Percentiles rank a stretch among this genome's conserved stretches.
These are phyloP conservation scores for Gryon sp. DNA, from an alignment of 1,140 invertebrate genomes.

Conservation along the genomic window DNA sequence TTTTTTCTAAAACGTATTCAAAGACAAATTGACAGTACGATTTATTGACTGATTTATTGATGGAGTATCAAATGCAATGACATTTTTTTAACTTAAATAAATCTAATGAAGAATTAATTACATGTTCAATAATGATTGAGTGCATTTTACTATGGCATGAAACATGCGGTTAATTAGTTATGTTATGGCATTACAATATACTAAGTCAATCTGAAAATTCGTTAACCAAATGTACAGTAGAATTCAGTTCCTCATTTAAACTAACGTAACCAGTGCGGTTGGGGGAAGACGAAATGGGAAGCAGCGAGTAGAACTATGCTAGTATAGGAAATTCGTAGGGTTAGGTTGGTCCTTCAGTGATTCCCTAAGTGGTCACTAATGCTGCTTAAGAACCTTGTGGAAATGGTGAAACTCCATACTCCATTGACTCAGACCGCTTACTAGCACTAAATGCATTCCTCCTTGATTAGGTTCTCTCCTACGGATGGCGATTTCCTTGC, in stretches of 20 bases:
- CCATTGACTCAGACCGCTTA: conserved; percentile 66
- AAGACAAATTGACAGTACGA: conserved; percentile 11
- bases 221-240: conserved; percentile 37
- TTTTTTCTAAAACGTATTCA: not conserved
- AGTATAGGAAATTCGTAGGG: conserved; percentile 67
- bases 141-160: no score
- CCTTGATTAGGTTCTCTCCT: conserved; percentile 72
- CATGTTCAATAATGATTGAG: no score
- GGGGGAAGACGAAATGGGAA: conserved; percentile 58
- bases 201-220: conserved; percentile 37
- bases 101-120: no score
- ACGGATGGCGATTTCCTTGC: conserved; percentile 65
- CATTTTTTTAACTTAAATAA: no score
- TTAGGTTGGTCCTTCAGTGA: conserved; percentile 69
- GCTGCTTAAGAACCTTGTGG: conserved; percentile 74
- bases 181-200: no score
- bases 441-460: conserved; percentile 74
- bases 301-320: conserved; percentile 33
- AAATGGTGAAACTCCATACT: conserved; percentile 69
- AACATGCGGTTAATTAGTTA: no score
- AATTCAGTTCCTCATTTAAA: conserved; percentile 56
- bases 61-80: no score
- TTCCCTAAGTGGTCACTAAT: conserved; percentile 78
- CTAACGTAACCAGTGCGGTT: conserved; percentile 52
- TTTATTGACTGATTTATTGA: conserved; percentile 3